Base-by-base conservation (phyloP, 2,888 invertebrate genomes). In the Myopa testacea region DNA sequence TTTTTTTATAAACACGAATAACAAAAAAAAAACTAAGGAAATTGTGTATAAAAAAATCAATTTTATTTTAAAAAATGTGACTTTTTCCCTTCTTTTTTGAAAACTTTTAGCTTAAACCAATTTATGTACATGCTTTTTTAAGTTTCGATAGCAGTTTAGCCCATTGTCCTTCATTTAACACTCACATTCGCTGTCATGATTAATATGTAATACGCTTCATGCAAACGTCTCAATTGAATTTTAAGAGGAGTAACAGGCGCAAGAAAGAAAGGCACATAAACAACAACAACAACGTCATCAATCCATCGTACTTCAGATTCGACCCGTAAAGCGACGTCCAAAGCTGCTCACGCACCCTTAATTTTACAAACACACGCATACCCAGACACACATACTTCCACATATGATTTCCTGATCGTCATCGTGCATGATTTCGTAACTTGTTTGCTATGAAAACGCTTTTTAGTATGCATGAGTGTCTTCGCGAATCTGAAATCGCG, bases 161-260 rank as follows among this genome's bases (percentile, higher is more conserved):
- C 63, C 63, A 63, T 5, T 55, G 63, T 63, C 63, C 63, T n/a
- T 26, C n/a, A 1, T 34, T 63, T 14, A 4, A 34, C 6, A 55
- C 26, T 55, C 16, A 60, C 60, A 19, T 8, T 63, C 12, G 63
- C 63, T 63, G 63, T 63, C 63, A 63, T 12, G 63, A 34, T 65
- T 38, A 38, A 65, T 38, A n/a, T n/a, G n/a, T n/a, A 38, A 37
- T 34, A 7, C 38, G 16, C 45, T 65, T 50, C 60, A 65, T 55
- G 45, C 45, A 63, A 50, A 68, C 75, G 69, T 8, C 19, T 58
- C 69, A 60, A 75, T 75, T 75, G 75, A 75, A 75, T 58, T 68
- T 75, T 75, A 75, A 75, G 38, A 68, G 16, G 34, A 60, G 60
- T 4, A 4, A 26, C 45, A 5, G 5, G 16, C 55, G n/a, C 16